Conservation (phyloP, 1,140 invertebrate genomes). For the Diuraphis noxia region DNA sequence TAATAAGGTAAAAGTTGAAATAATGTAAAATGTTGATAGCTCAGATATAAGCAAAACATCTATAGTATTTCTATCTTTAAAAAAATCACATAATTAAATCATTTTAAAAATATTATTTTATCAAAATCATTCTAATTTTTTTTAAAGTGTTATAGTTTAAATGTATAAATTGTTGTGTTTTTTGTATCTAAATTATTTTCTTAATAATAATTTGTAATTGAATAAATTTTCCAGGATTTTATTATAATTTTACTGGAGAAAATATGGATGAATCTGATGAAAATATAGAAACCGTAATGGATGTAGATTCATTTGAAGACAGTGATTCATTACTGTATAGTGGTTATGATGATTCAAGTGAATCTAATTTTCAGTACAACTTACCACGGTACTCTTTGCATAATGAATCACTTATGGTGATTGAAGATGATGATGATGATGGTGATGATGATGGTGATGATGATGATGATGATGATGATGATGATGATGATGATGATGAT, state of each 20-base stretch:
- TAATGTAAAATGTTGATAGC: not conserved
- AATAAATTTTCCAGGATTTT: not conserved
- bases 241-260: not conserved
- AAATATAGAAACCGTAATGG: conserved; percentile 35
- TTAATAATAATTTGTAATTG: not conserved
- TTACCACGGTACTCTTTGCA: not conserved
- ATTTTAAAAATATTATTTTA: not conserved
- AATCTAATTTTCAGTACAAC: not conserved
- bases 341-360: not conserved
- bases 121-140: not conserved
- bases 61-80: not conserved
- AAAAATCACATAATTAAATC: not conserved
- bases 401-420: not conserved
- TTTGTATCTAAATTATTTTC: not conserved
- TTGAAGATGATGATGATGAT: not conserved
- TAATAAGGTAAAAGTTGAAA: not conserved
- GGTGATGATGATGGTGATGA: not conserved
- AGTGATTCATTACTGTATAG: not conserved
- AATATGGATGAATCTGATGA: conserved; percentile 47
- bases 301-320: conserved; percentile 12
- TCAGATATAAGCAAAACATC: not conserved
- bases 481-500: not conserved
- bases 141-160: not conserved
- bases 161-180: not conserved
- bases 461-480: conserved; percentile 5